Evolutionary conservation across 2,113 vertebrate species (phyloP).

Genomic region (Dolichallabes microphthalmus): DNA sequence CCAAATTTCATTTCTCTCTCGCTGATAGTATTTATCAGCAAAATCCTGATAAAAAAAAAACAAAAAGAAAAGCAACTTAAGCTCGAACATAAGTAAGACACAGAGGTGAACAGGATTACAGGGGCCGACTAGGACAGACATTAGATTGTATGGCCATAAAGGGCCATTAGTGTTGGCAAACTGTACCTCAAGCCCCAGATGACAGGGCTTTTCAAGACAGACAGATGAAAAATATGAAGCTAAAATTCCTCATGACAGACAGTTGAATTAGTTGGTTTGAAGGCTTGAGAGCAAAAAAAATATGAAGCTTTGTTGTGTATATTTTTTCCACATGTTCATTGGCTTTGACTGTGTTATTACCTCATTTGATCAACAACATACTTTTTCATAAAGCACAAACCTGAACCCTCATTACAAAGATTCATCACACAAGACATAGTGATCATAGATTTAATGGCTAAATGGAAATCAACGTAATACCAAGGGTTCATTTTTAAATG

Average conservation of each 20-base stretch:
- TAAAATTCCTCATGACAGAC: slow-evolving; percentile 99
- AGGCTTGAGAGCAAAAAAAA: slow-evolving; percentile 34
- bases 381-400: slow-evolving; percentile 30
- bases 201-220: slow-evolving; percentile 95
- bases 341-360: slow-evolving; percentile 35
- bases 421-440: slow-evolving; percentile 64
- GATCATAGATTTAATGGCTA: slow-evolving; percentile 66
- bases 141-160: slow-evolving; percentile 90
- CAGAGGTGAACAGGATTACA: slow-evolving; percentile 91
- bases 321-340: slow-evolving; percentile 47
- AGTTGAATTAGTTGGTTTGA: slow-evolving; percentile 76
- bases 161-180: slow-evolving; percentile 87
- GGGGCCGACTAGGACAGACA: slow-evolving; percentile 81
- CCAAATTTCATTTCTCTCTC: slow-evolving; percentile 91
- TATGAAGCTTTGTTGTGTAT: slow-evolving; percentile 37
- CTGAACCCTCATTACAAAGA: slow-evolving; percentile 46
- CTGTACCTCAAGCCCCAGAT: slow-evolving; percentile 88
- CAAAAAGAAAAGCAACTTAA: slow-evolving; percentile 93
- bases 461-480: slow-evolving; percentile 87
- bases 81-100: slow-evolving; percentile 86
- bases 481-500: slow-evolving; percentile 73
- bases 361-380: slow-evolving; percentile 48
- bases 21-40: slow-evolving; percentile 99
- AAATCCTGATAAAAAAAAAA: slow-evolving; percentile 86
- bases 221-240: slow-evolving; percentile 94